Percentiles rank a stretch among this genome's conserved stretches.
Conservation (phyloP, 2,797 vertebrate genomes). For the Australoheros facetus region DNA sequence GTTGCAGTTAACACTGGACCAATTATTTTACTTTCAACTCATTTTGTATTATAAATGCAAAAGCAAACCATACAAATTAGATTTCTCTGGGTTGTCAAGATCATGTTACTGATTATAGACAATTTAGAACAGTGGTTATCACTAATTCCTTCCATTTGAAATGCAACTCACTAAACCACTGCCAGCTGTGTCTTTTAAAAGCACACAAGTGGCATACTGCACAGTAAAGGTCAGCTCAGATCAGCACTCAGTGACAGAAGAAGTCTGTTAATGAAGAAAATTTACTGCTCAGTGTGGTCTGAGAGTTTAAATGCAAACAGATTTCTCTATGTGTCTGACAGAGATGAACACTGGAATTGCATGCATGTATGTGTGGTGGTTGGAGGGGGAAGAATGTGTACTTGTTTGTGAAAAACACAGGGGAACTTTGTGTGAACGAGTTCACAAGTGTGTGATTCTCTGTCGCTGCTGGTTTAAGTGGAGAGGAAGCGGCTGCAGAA, state of each 20-base stretch:
- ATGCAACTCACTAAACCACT: background rate
- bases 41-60: constrained; percentile 3
- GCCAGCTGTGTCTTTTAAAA: background rate
- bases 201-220: constrained; percentile 17
- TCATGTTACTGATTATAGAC: constrained; percentile 9
- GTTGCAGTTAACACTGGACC: background rate
- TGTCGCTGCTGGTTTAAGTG: constrained; percentile 48
- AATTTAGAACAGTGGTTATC: background rate
- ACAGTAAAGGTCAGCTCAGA: constrained; percentile 37
- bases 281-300: constrained; percentile 6
- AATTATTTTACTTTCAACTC: background rate
- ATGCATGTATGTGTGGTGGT: background rate
- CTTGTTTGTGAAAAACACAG: constrained; percentile 56
- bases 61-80: constrained; percentile 11
- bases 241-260: constrained; percentile 29
- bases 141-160: constrained; percentile 8
- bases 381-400: constrained; percentile 8
- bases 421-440: constrained; percentile 51
- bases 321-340: background rate
- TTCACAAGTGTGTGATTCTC: constrained; percentile 42
- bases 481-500: constrained; percentile 61
- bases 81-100: background rate
- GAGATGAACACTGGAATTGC: background rate
- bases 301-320: constrained; percentile 14
- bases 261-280: constrained; percentile 43